Base-by-base conservation (phyloP, 2,797 vertebrate genomes). In the Sardinella longiceps region DNA sequence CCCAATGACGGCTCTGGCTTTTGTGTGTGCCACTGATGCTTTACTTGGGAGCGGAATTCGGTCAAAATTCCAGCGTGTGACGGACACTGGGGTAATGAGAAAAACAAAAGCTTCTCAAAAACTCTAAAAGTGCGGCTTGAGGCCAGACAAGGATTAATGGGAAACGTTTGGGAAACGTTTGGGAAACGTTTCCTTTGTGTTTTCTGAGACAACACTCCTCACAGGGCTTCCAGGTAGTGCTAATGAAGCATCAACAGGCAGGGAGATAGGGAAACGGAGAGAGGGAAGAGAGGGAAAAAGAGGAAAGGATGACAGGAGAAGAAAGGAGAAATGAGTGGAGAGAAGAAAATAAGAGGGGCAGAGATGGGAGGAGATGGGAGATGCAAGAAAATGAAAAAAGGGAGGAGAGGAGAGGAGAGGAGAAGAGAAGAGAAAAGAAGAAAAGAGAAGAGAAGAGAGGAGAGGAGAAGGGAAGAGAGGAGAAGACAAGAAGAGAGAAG, bases 1-100 rank as follows among this genome's bases (percentile, higher is more conserved):
- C 33, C 66, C 66, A 33, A 37, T 37, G 66, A 70, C 23, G 30
- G 33, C 33, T 30, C 28, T 20, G 66, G 66, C 66, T 74, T 39
- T 18, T n/a, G n/a, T n/a, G 3, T 9, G 12, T 10, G n/a, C 58
- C 58, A 28, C 12, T 15, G 25, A 66, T 28, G 25, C 30, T 70
- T 66, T 37, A 14, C 14, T 74, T 28, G 12, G 66, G 66, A 0
- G n/a, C 30, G 37, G 70, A 60, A 43, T 77, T 43, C 70, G 20
- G 70, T 77, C 70, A 43, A 77, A 77, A 77, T 77, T 77, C 70
- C 70, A 43, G 2, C 15, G 28, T 70, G n/a, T n/a, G n/a, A n/a
- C n/a, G n/a, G 30, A 70, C 63, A 12, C 33, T 43, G 15, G 33
- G 18, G 66, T 77, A 23, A 77, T 77, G 37, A 43, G 70, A 77